Percentiles rank a stretch among this genome's conserved stretches.
Evolutionary conservation across 35 echinoderm and acorn worm species (phyloP).

Genomic region (Apostichopus californicus): DNA sequence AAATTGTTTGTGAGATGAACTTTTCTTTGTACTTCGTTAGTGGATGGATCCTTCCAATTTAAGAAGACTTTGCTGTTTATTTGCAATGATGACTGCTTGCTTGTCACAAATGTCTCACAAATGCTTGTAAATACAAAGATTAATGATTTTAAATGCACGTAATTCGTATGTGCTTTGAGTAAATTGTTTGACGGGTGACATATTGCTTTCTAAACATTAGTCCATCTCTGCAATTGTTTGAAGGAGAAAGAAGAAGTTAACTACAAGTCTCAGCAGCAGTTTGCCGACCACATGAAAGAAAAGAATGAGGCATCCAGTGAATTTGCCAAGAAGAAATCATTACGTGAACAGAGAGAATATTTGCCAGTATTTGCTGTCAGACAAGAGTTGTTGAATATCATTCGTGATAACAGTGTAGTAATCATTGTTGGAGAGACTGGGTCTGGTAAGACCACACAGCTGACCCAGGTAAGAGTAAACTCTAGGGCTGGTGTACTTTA

Average conservation of each 20-base stretch:
- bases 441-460: constrained; percentile 96
- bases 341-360: constrained; percentile 87
- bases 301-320: constrained; percentile 93
- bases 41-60: too few species aligned
- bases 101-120: too few species aligned
- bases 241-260: constrained; percentile 81
- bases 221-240: neutral
- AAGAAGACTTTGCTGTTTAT: too few species aligned
- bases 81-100: too few species aligned
- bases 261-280: constrained; percentile 99
- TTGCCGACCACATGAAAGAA: constrained; percentile 99
- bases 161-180: too few species aligned
- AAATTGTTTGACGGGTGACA: too few species aligned
- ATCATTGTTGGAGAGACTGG: constrained; percentile 99
- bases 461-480: constrained; percentile 79
- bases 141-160: too few species aligned
- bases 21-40: too few species aligned
- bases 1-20: too few species aligned
- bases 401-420: constrained; percentile 93
- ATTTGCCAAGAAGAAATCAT: constrained; percentile 86
- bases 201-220: too few species aligned
- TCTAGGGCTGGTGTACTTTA: neutral
- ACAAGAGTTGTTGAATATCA: constrained; percentile 85
- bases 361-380: constrained; percentile 85
- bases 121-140: too few species aligned